These are phyloP conservation scores for Mus pahari DNA, from an alignment of 2,113 vertebrate species.

Conservation along the genomic window DNA sequence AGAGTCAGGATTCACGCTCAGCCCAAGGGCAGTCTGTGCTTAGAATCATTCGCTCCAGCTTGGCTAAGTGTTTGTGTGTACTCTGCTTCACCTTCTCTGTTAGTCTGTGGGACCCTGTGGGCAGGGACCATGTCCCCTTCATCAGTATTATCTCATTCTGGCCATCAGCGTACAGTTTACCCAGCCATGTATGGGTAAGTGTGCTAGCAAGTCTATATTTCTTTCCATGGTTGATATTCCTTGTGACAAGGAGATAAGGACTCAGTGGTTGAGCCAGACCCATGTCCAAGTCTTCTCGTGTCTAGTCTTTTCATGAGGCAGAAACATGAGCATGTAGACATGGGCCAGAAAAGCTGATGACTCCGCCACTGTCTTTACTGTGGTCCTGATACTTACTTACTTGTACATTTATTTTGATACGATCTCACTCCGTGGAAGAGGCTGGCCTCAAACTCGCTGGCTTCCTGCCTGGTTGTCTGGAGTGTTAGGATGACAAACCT, in stretches of 20 bases:
- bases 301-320: neutral
- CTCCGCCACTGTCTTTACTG: neutral
- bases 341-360: neutral
- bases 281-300: neutral
- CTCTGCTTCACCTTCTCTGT: neutral
- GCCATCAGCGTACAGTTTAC: neutral
- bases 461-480: neutral
- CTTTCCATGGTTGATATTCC: neutral
- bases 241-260: neutral
- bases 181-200: constrained; percentile 2
- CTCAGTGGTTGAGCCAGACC: neutral
- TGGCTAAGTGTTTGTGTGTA: neutral
- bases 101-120: neutral
- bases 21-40: neutral
- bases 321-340: neutral
- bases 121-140: neutral
- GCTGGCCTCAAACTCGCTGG: neutral
- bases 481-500: neutral
- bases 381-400: neutral
- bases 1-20: neutral
- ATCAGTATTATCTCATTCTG: neutral
- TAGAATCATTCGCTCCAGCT: neutral
- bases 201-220: neutral
- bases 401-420: neutral
- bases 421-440: neutral